These are phyloP conservation scores for Paraplagusia blochii DNA, from an alignment of 2,113 vertebrate genomes.

Conservation along the genomic window DNA sequence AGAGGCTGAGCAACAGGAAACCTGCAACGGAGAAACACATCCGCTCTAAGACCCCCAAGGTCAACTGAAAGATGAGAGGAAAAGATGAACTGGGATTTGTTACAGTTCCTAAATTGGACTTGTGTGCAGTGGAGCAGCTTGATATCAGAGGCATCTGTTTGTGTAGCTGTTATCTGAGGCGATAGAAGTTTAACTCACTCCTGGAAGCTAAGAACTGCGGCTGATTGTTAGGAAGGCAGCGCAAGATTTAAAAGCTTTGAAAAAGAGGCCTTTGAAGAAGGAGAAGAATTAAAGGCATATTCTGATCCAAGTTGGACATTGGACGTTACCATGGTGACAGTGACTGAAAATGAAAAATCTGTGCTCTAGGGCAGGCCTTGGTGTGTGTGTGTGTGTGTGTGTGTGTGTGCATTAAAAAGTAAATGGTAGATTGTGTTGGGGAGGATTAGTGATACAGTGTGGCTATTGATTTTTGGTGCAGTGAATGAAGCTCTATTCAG, in stretches of 20 bases:
- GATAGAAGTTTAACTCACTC: conserved; percentile 51
- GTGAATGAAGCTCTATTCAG: conserved; percentile 19
- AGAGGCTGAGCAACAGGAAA: conserved; percentile 5
- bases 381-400: conserved; percentile 39
- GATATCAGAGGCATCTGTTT: conserved; percentile 41
- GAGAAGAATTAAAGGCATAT: conserved; percentile 56
- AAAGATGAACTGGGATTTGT: too few species aligned
- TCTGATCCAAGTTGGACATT: conserved; percentile 69
- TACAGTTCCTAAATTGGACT: too few species aligned
- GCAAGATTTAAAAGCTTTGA: conserved; percentile 50
- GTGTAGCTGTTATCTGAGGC: conserved; percentile 31
- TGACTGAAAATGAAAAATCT: conserved; percentile 72
- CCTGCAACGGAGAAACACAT: neutral
- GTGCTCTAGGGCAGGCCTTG: conserved; percentile 65
- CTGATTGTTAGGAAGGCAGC: conserved; percentile 55
- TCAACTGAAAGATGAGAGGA: conserved; percentile 3
- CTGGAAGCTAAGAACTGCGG: conserved; percentile 31
- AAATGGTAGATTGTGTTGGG: neutral
- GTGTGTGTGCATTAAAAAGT: conserved; percentile 15
- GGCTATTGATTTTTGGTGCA: conserved; percentile 55
- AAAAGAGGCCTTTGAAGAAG: conserved; percentile 58
- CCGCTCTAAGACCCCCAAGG: conserved; percentile 16
- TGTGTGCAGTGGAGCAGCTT: conserved; percentile 9
- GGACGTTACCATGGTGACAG: conserved; percentile 78
- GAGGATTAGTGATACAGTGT: conserved; percentile 49